These are phyloP conservation scores for Trachelus stipa DNA, from an alignment of 2,888 invertebrate species.

Conservation along the genomic window DNA sequence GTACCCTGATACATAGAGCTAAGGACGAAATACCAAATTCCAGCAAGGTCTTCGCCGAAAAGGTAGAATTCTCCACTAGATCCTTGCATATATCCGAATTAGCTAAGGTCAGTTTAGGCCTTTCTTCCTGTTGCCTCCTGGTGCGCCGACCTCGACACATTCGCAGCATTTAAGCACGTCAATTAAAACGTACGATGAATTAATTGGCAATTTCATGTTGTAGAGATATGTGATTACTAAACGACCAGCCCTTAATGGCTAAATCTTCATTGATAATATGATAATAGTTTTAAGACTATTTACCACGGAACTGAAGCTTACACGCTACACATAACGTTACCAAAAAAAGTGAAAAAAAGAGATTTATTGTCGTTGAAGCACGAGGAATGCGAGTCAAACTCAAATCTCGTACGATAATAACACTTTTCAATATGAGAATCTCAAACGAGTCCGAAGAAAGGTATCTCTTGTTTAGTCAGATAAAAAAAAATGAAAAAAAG, in stretches of 20 bases:
- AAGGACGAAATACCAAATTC: slow-evolving; percentile 84
- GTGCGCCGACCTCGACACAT: slow-evolving; percentile 68
- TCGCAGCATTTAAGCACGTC: slow-evolving; percentile 58
- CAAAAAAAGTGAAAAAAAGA: neutral
- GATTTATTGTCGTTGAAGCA: neutral
- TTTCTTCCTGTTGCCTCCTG: slow-evolving; percentile 85
- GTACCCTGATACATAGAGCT: slow-evolving; percentile 87
- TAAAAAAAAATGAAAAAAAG: neutral
- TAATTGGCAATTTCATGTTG: neutral
- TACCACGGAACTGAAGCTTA: slow-evolving; percentile 6
- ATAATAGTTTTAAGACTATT: neutral
- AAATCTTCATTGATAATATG: neutral
- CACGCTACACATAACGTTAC: neutral
- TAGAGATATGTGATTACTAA: neutral
- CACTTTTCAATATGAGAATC: neutral
- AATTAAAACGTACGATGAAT: neutral
- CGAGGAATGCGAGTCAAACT: neutral
- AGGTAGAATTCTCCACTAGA: slow-evolving; percentile 84
- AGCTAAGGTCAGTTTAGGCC: slow-evolving; percentile 80
- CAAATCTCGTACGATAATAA: neutral
- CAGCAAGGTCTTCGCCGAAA: slow-evolving; percentile 85
- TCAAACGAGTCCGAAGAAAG: neutral
- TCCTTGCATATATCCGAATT: slow-evolving; percentile 84
- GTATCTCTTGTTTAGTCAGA: neutral
- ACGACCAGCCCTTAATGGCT: slow-evolving; percentile 1